A percentile compares a stretch with the other conserved stretches of the same genome.
Conservation (phyloP, 1,140 invertebrate genomes). For the Archegozetes longisetosus region DNA sequence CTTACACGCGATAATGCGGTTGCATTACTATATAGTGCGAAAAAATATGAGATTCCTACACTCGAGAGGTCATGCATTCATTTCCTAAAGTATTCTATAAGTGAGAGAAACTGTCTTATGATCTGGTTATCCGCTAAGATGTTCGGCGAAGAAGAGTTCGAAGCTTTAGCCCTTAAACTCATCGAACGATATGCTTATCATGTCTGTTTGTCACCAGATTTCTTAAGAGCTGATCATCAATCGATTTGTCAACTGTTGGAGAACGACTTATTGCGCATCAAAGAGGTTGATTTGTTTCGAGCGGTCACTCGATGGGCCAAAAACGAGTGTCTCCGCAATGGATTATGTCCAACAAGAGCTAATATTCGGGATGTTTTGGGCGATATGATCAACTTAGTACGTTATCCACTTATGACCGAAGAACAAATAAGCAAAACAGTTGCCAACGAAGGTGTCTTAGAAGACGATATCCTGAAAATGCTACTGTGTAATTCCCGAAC, state of each 20-base stretch:
- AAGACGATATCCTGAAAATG: slow-evolving; percentile 6
- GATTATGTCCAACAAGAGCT: slow-evolving; percentile 2
- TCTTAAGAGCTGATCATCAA: background rate
- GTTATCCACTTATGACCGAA: slow-evolving; percentile 11
- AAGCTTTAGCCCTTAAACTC: background rate
- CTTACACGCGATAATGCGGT: slow-evolving; percentile 11
- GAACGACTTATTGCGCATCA: background rate
- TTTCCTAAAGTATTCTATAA: slow-evolving; percentile 4
- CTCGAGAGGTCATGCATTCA: slow-evolving; percentile 1
- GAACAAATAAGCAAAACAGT: slow-evolving; percentile 4
- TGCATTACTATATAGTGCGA: background rate
- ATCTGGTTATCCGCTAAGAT: background rate
- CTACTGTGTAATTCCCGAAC: background rate
- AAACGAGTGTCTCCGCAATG: background rate
- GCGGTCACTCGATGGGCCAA: slow-evolving; percentile 9
- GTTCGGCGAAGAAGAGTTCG: background rate
- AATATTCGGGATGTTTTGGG: slow-evolving; percentile 4
- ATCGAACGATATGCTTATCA: slow-evolving; percentile 6
- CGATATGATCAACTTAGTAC: background rate
- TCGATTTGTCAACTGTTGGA: background rate
- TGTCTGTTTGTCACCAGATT: slow-evolving; percentile 2
- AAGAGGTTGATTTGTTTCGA: slow-evolving; percentile 5
- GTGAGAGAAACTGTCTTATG: background rate
- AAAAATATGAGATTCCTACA: background rate
- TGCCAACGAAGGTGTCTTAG: slow-evolving; percentile 5